Percentiles rank a stretch among this genome's conserved stretches.
phyloP scores from a whole-genome alignment of 1,140 invertebrate genomes.

The Drosophila bipectinata region DNA sequence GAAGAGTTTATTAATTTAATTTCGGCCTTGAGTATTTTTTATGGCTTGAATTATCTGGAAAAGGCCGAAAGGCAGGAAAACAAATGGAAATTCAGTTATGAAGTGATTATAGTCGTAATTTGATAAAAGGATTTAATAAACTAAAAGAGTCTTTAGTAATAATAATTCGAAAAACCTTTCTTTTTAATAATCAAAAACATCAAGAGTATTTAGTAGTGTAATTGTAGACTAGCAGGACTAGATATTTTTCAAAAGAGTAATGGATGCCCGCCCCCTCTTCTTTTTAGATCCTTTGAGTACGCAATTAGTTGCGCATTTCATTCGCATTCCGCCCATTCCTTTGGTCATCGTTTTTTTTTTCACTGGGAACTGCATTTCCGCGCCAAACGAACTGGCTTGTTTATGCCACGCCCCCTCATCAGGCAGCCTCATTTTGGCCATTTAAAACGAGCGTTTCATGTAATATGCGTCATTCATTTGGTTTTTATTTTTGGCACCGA shows the following conservation, averaged over 20 bases:
- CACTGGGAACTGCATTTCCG: conserved; percentile 46
- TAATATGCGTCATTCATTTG: conserved; percentile 56
- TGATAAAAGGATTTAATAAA: no score
- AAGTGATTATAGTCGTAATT: background rate
- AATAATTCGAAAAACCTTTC: no score
- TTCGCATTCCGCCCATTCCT: conserved; percentile 12
- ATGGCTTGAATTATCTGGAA: background rate
- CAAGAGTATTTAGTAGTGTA: background rate
- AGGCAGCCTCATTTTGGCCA: conserved; percentile 28
- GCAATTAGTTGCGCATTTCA: conserved; percentile 56
- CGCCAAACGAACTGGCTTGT: conserved; percentile 58
- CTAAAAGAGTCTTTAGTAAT: no score
- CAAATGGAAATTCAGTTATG: background rate
- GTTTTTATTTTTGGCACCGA: conserved; percentile 53
- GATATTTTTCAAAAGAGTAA: conserved; percentile 5
- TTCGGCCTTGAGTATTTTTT: background rate
- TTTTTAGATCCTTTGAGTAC: conserved; percentile 39
- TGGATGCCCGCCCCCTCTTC: conserved; percentile 6
- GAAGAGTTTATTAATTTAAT: conserved; percentile 45
- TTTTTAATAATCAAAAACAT: background rate
- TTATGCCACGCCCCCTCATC: conserved; percentile 30
- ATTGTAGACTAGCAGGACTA: background rate
- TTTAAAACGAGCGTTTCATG: conserved; percentile 34
- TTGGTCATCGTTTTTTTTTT: conserved; percentile 26
- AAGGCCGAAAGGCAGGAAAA: background rate